Evolutionary conservation across 2,888 invertebrate genomes (phyloP).

Genomic region (Eilema sororculum): DNA sequence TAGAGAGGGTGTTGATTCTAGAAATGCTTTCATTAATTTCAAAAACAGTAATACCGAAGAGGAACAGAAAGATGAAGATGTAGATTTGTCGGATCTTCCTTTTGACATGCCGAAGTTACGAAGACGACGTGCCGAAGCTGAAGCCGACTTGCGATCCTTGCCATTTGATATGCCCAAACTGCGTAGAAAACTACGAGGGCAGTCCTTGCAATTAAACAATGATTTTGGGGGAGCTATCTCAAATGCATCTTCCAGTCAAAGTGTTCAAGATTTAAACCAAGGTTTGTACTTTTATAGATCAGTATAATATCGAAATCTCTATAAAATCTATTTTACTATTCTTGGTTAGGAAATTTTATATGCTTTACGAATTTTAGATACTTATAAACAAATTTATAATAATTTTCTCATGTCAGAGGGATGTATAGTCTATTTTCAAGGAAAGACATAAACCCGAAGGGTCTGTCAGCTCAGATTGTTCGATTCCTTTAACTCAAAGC

Average conservation of each 20-base stretch:
- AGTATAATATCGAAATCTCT: background rate
- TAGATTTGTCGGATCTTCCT: slow-evolving; percentile 92
- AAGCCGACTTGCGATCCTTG: slow-evolving; percentile 93
- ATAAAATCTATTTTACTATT: background rate
- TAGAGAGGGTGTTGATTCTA: slow-evolving; percentile 91
- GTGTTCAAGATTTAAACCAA: slow-evolving; percentile 91
- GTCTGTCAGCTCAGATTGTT: slow-evolving; percentile 76
- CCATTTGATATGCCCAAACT: slow-evolving; percentile 97
- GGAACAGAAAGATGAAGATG: slow-evolving; percentile 85
- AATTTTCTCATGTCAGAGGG: slow-evolving; percentile 60
- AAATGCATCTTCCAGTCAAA: slow-evolving; percentile 94
- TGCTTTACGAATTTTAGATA: slow-evolving; percentile 11
- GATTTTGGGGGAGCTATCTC: slow-evolving; percentile 91
- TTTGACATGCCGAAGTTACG: slow-evolving; percentile 96
- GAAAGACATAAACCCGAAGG: slow-evolving; percentile 65
- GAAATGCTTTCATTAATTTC: slow-evolving; percentile 88
- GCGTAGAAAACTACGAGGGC: slow-evolving; percentile 90
- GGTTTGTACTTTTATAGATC: slow-evolving; percentile 75
- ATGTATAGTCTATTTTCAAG: slow-evolving; percentile 69
- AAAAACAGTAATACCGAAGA: slow-evolving; percentile 87
- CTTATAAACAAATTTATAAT: slow-evolving; percentile 34
- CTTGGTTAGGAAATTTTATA: background rate
- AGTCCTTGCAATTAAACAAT: slow-evolving; percentile 87
- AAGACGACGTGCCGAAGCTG: slow-evolving; percentile 90
- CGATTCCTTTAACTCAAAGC: slow-evolving; percentile 71